A percentile compares a stretch with the other conserved stretches of the same genome.
Evolutionary conservation across 2,888 invertebrate species (phyloP).

Genomic region (Drosophila pegasa): DNA sequence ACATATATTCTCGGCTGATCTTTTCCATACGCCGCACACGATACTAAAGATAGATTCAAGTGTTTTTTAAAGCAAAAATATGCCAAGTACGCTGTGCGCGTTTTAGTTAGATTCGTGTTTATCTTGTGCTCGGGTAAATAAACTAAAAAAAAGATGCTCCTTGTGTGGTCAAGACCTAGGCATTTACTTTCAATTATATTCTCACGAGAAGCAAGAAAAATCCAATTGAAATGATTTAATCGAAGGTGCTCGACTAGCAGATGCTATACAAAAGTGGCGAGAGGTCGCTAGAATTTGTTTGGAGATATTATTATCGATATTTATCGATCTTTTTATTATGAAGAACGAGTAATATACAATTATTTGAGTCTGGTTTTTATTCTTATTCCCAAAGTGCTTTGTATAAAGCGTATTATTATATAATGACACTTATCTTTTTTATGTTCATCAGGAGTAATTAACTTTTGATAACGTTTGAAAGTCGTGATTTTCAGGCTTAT

Average conservation of each 20-base stretch:
- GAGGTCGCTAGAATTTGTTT: too few species aligned
- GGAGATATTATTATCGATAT: not conserved
- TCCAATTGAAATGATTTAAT: not conserved
- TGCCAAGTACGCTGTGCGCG: slow-evolving; percentile 21
- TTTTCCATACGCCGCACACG: slow-evolving; percentile 15
- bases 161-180: slow-evolving; percentile 41
- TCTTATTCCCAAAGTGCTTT: too few species aligned
- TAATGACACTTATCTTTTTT: too few species aligned
- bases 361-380: too few species aligned
- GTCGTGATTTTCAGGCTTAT: too few species aligned
- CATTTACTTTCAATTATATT: slow-evolving; percentile 57
- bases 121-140: slow-evolving; percentile 53
- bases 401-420: too few species aligned
- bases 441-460: too few species aligned
- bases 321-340: not conserved
- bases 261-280: not conserved
- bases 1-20: slow-evolving; percentile 36
- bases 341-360: not conserved
- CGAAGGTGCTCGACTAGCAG: slow-evolving; percentile 5
- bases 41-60: slow-evolving; percentile 33
- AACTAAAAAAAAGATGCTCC: slow-evolving; percentile 52
- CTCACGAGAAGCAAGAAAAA: slow-evolving; percentile 10
- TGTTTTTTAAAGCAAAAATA: slow-evolving; percentile 36
- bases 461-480: too few species aligned
- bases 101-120: slow-evolving; percentile 58